Evolutionary conservation across 1,140 invertebrate genomes (phyloP).

Genomic region (Penaeus indicus): DNA sequence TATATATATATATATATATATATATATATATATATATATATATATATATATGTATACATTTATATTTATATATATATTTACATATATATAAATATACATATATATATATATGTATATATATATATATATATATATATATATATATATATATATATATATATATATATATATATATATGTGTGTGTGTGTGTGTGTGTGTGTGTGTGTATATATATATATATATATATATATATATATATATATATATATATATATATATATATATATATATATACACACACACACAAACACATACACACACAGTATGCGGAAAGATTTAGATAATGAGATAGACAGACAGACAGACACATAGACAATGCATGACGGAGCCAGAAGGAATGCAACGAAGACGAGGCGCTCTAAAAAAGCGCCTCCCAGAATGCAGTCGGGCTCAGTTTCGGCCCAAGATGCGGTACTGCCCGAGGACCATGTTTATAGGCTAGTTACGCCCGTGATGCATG

Average conservation of each 20-base stretch:
- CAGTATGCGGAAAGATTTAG: not conserved
- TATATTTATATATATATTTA: not conserved
- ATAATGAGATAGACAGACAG: not conserved
- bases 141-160: conserved; percentile 26
- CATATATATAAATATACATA: not conserved
- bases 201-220: conserved; percentile 26
- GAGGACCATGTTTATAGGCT: too few relatives aligned
- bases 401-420: not conserved
- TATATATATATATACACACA: not conserved
- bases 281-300: not conserved
- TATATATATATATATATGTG: not conserved
- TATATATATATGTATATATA: not conserved
- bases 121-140: conserved; percentile 22
- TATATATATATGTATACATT: not conserved
- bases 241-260: conserved; percentile 18
- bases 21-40: not conserved
- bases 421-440: too few relatives aligned
- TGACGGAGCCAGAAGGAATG: not conserved
- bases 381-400: not conserved
- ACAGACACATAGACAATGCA: not conserved
- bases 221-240: not conserved
- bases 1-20: conserved; percentile 8
- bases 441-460: too few relatives aligned
- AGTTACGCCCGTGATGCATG: too few relatives aligned
- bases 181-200: too few relatives aligned